Evolutionary conservation across 2,797 vertebrate genomes (phyloP).

Genomic region (Alectoris magna): DNA sequence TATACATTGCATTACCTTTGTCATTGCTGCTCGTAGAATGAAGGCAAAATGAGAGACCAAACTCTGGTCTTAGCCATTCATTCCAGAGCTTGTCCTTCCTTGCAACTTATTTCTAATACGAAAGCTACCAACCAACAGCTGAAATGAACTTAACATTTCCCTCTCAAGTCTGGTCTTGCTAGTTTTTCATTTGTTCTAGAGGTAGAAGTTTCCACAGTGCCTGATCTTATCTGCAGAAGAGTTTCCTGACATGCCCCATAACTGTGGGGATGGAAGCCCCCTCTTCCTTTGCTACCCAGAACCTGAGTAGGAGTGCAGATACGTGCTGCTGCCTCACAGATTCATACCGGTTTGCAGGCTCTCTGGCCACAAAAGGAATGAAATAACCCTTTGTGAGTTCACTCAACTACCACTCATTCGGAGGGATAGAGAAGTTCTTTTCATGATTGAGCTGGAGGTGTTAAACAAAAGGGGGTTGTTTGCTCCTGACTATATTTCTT

Average conservation of each 20-base stretch:
- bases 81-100: neutral
- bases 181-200: neutral
- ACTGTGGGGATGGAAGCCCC: rapidly evolving
- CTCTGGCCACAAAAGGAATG: slow-evolving; percentile 14
- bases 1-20: neutral
- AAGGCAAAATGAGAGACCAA: neutral
- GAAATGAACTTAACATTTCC: neutral
- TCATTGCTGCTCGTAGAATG: neutral
- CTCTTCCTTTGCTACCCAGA: rapidly evolving
- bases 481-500: slow-evolving; percentile 38
- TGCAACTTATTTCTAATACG: neutral
- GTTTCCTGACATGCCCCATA: neutral
- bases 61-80: neutral
- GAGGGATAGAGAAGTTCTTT: slow-evolving; percentile 31
- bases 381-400: slow-evolving; percentile 11
- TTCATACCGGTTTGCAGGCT: neutral
- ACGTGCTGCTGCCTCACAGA: neutral
- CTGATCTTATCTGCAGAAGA: neutral
- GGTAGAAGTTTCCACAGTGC: neutral
- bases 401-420: neutral
- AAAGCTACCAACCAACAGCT: neutral
- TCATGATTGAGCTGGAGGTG: slow-evolving; percentile 12
- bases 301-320: neutral
- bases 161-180: neutral
- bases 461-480: slow-evolving; percentile 52